Percentiles rank a stretch among this genome's conserved stretches.
These are phyloP conservation scores for Choloepus didactylus DNA, from an alignment of 2,797 vertebrate species.

Conservation along the genomic window DNA sequence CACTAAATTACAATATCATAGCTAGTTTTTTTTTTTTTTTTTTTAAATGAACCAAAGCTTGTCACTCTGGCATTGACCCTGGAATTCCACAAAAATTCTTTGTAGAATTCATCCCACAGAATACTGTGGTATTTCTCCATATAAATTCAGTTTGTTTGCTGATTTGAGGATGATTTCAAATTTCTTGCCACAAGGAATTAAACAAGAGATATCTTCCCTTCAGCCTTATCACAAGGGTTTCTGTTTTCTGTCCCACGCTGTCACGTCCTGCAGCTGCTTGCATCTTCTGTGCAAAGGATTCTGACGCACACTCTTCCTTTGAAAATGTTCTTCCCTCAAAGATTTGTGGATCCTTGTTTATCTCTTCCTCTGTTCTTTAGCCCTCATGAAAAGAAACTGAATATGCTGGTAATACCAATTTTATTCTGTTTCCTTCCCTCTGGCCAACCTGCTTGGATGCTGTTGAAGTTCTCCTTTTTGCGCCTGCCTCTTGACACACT, in stretches of 20 bases:
- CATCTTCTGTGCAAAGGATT: not conserved
- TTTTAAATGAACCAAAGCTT: not conserved
- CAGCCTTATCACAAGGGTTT: not conserved
- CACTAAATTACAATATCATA: not conserved
- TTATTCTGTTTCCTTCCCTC: not conserved
- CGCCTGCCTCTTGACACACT: no score
- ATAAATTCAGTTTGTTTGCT: not conserved
- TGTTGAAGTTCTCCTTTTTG: no score
- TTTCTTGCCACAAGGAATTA: constrained; percentile 9
- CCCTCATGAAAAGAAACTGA: not conserved
- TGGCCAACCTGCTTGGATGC: not conserved
- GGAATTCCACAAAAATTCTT: not conserved
- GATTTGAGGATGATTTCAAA: constrained; percentile 44
- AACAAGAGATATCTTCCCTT: not conserved
- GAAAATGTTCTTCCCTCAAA: not conserved
- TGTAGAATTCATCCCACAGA: not conserved
- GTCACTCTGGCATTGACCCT: constrained; percentile 17
- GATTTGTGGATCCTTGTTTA: constrained; percentile 30
- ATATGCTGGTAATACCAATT: not conserved
- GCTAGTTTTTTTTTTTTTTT: not conserved
- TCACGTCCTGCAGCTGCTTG: not conserved
- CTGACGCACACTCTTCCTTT: not conserved
- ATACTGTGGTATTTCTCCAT: constrained; percentile 8
- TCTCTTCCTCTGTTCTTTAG: constrained; percentile 5
- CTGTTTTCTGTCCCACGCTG: not conserved